phyloP scores from a whole-genome alignment of 1,140 invertebrate genomes.

The Plutomurus gul region DNA sequence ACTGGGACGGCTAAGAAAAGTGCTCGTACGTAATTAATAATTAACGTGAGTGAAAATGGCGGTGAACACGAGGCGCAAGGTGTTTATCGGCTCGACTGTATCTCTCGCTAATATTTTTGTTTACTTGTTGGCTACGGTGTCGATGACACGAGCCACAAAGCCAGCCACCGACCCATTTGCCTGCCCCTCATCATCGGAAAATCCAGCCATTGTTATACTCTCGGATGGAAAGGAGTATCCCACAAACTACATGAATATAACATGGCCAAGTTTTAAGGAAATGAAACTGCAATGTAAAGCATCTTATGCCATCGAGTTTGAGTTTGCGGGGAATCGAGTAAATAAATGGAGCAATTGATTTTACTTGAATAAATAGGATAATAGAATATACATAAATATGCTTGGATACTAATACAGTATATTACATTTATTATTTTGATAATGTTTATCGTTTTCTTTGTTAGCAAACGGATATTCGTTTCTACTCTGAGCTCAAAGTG shows the following conservation, averaged over 20 bases:
- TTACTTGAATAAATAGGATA: no score
- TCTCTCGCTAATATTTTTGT: slow-evolving; percentile 5
- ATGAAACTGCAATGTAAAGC: slow-evolving; percentile 37
- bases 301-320: slow-evolving; percentile 37
- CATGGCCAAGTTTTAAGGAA: slow-evolving; percentile 30
- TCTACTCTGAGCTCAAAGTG: slow-evolving; percentile 31
- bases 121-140: background rate
- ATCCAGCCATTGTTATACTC: background rate
- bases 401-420: no score
- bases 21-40: no score
- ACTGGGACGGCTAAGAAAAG: no score
- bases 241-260: background rate
- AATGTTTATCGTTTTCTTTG: background rate
- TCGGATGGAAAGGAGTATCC: background rate
- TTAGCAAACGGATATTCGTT: slow-evolving; percentile 7
- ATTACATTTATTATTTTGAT: background rate
- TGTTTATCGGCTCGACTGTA: background rate
- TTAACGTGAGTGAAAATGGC: slow-evolving; percentile 17
- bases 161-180: background rate
- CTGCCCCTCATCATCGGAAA: background rate
- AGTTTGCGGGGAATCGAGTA: slow-evolving; percentile 31
- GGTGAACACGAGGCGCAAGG: background rate
- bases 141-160: background rate
- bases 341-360: background rate
- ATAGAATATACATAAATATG: no score